phyloP scores from a whole-genome alignment of 2,113 vertebrate genomes.

The Tilapia sparmanii region DNA sequence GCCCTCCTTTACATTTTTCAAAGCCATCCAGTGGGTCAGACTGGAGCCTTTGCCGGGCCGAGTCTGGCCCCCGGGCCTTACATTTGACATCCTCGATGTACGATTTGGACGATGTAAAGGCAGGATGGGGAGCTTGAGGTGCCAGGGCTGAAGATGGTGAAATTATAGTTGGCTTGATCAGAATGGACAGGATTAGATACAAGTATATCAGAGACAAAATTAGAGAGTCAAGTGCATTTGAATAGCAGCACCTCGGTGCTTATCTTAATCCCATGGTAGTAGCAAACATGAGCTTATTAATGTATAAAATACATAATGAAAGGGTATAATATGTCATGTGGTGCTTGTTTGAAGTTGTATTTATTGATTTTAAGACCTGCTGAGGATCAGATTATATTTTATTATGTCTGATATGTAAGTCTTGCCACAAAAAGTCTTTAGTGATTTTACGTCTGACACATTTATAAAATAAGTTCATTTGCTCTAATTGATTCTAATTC shows the following conservation, averaged over 20 bases:
- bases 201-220: background rate
- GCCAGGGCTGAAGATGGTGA: background rate
- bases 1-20: background rate
- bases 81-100: background rate
- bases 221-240: background rate
- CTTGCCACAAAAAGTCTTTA: accelerated
- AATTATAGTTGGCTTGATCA: background rate
- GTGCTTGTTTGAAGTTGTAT: background rate
- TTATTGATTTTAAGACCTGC: background rate
- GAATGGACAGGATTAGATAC: background rate
- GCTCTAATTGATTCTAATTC: background rate
- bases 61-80: accelerated
- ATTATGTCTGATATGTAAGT: background rate
- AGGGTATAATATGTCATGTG: background rate
- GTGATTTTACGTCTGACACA: background rate
- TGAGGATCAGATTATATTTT: background rate
- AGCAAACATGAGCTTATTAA: background rate
- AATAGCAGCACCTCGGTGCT: background rate
- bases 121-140: accelerated
- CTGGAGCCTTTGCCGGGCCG: accelerated
- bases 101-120: accelerated
- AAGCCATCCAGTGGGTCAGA: background rate
- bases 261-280: background rate
- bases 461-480: background rate
- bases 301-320: background rate